Evolutionary conservation across 2,888 invertebrate genomes (phyloP).

Genomic region (Antheraea assamensis): DNA sequence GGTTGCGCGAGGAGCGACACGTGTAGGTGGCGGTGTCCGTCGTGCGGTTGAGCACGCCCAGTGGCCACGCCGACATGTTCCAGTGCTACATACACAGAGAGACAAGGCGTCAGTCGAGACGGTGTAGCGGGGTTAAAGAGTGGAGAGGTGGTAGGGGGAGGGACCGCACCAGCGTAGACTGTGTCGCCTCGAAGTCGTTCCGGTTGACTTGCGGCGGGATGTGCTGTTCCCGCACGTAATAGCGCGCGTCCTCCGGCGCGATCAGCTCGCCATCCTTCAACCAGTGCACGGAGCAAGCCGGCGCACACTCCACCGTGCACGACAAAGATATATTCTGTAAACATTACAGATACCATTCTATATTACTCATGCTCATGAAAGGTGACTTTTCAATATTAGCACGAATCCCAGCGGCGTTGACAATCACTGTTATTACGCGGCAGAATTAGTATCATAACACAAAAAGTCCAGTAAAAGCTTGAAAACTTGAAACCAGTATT

Average conservation of each 20-base stretch:
- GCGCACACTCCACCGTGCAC: slow-evolving; percentile 95
- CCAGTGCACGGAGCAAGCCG: slow-evolving; percentile 93
- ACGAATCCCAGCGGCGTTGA: too few species aligned
- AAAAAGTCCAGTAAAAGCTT: too few species aligned
- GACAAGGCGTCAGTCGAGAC: not conserved
- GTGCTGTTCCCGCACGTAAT: slow-evolving; percentile 85
- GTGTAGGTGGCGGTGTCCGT: slow-evolving; percentile 92
- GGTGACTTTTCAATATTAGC: not conserved
- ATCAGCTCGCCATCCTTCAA: slow-evolving; percentile 89
- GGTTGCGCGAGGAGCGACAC: slow-evolving; percentile 90
- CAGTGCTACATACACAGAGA: slow-evolving; percentile 81
- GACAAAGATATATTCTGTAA: slow-evolving; percentile 87
- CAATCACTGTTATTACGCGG: too few species aligned
- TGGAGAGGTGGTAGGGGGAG: not conserved
- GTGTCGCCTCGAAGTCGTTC: slow-evolving; percentile 94
- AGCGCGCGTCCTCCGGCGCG: slow-evolving; percentile 83
- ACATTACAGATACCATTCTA: not conserved
- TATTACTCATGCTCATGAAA: not conserved
- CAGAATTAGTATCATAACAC: too few species aligned
- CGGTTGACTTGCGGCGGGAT: slow-evolving; percentile 88
- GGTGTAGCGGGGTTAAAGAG: not conserved
- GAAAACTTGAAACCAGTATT: too few species aligned
- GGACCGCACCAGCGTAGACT: slow-evolving; percentile 87
- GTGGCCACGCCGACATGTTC: slow-evolving; percentile 94
- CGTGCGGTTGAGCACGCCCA: slow-evolving; percentile 87